Conservation (phyloP, 2,113 vertebrate genomes). For the Falco punctatus region DNA sequence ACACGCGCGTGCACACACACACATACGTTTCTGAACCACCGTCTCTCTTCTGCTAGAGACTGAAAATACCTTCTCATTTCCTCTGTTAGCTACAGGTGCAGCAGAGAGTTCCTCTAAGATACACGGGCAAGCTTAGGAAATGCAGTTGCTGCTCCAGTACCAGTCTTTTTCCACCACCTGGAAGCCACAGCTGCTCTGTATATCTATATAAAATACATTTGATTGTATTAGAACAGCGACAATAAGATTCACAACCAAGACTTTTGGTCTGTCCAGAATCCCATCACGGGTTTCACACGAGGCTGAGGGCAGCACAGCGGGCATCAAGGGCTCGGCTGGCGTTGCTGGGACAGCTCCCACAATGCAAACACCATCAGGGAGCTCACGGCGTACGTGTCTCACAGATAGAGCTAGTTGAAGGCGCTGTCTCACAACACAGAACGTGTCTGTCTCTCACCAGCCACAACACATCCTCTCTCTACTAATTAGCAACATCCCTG, state of each 20-base stretch:
- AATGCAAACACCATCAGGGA: not conserved
- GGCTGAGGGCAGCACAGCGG: not conserved
- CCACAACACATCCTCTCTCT: not conserved
- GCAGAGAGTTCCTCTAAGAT: not conserved
- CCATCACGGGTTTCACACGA: not conserved
- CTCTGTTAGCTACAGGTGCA: not conserved
- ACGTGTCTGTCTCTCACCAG: constrained; percentile 50
- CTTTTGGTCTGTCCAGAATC: not conserved
- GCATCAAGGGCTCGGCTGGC: not conserved
- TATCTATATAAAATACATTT: not conserved
- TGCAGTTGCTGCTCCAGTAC: not conserved
- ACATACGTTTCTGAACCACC: not conserved
- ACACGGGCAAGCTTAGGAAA: not conserved
- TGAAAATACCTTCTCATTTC: not conserved
- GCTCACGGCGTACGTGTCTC: not conserved
- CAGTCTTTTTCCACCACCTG: not conserved
- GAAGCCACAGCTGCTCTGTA: not conserved
- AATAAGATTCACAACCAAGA: not conserved
- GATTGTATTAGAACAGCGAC: not conserved
- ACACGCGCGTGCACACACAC: rapidly evolving
- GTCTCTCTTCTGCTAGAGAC: not conserved
- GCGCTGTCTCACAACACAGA: constrained; percentile 8
- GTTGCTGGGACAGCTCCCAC: not conserved
- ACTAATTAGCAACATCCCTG: constrained; percentile 51
- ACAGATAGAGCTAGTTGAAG: constrained; percentile 16